Evolutionary conservation across 2,113 vertebrate species (phyloP).

Genomic region (Mesembrinibis cayennensis): DNA sequence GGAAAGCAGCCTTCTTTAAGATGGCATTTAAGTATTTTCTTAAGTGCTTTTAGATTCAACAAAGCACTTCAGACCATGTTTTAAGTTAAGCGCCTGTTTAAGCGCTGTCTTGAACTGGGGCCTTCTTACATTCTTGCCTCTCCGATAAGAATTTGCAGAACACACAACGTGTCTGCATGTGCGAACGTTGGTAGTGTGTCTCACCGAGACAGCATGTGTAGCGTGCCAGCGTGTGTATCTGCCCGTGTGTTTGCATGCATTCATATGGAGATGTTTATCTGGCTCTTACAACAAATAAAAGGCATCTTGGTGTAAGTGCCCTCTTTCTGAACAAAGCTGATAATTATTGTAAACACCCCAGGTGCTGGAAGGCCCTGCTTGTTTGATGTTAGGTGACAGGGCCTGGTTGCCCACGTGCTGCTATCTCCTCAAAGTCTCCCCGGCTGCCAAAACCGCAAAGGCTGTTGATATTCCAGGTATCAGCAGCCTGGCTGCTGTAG

Average conservation of each 20-base stretch:
- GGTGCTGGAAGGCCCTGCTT: background rate
- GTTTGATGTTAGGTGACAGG: background rate
- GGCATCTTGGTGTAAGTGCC: background rate
- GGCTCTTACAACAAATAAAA: background rate
- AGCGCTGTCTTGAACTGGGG: background rate
- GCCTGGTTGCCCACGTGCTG: background rate
- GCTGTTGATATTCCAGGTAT: background rate
- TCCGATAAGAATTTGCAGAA: background rate
- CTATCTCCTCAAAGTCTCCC: background rate
- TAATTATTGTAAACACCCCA: background rate
- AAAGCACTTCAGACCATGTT: background rate
- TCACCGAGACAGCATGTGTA: background rate
- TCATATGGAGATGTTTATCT: background rate
- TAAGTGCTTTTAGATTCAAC: background rate
- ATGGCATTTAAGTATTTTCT: background rate
- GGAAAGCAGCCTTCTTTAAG: background rate
- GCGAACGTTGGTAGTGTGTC: background rate
- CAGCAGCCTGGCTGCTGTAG: background rate
- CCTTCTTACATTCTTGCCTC: background rate
- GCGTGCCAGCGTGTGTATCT: too few relatives aligned
- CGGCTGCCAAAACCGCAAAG: background rate
- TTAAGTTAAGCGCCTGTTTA: background rate
- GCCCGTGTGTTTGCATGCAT: background rate
- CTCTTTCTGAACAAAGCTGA: background rate
- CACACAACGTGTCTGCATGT: fast-evolving